phyloP scores from a whole-genome alignment of 2,888 invertebrate genomes.

The Adelognathus sp. region DNA sequence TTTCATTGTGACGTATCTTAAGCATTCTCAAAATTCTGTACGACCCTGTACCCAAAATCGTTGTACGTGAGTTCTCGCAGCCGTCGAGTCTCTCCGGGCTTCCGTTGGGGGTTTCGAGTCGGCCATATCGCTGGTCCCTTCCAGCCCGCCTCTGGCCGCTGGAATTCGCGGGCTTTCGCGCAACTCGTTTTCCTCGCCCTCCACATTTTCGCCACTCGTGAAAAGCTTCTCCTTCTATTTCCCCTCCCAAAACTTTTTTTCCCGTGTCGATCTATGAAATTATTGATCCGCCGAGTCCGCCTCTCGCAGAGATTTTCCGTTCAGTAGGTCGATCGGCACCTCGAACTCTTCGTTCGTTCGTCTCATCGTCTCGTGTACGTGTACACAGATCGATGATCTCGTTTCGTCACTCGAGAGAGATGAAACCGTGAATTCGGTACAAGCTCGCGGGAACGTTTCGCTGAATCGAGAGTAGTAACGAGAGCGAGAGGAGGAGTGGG shows the following conservation, averaged over 20 bases:
- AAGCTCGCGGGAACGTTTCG: too few species aligned
- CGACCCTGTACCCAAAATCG: conserved; percentile 18
- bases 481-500: too few species aligned
- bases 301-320: not conserved
- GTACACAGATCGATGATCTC: not conserved
- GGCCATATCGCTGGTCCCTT: conserved; percentile 52
- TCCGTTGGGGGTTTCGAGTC: conserved; percentile 28
- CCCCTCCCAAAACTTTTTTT: conserved; percentile 6
- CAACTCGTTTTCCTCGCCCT: not conserved
- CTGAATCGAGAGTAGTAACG: too few species aligned
- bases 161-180: conserved; percentile 30
- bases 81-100: conserved; percentile 29
- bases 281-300: conserved; percentile 34
- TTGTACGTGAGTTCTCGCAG: conserved; percentile 21
- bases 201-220: conserved; percentile 34
- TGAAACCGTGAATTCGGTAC: too few species aligned
- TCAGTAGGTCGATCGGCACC: conserved; percentile 39
- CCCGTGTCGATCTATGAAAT: conserved; percentile 45
- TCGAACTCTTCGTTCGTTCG: not conserved
- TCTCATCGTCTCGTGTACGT: not conserved
- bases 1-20: too few species aligned
- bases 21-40: conserved; percentile 23
- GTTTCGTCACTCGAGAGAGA: not conserved
- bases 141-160: too few species aligned
- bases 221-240: not conserved